Conservation (phyloP, 2,113 vertebrate genomes). For the Hiodon tergisus region DNA sequence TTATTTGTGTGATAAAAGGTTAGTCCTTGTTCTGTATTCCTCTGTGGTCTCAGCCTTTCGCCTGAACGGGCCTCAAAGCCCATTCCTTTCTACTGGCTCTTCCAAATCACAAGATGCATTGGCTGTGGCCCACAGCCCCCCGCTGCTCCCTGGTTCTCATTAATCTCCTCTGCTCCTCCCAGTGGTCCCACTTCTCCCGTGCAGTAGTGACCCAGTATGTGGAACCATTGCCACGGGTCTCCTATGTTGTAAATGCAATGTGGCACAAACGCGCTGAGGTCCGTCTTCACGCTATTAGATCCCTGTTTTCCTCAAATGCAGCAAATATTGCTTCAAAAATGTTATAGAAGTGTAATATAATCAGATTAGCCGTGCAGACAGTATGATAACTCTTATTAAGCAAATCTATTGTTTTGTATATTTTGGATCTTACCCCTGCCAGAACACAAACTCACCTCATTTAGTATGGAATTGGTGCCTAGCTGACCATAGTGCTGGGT, state of each 20-base stretch:
- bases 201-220: not conserved
- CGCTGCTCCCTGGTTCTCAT: not conserved
- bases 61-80: constrained; percentile 27
- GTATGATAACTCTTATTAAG: too few species aligned
- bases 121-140: constrained; percentile 19
- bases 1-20: constrained; percentile 14
- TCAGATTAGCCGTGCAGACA: too few species aligned
- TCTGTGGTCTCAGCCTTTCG: constrained; percentile 4
- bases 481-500: too few species aligned
- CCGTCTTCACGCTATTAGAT: too few species aligned
- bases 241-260: not conserved
- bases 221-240: not conserved
- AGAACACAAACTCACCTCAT: too few species aligned
- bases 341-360: too few species aligned
- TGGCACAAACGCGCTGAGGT: too few species aligned
- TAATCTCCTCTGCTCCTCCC: not conserved
- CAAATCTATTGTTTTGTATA: too few species aligned
- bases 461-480: too few species aligned
- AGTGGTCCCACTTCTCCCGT: not conserved
- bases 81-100: constrained; percentile 14
- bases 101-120: constrained; percentile 17
- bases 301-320: too few species aligned
- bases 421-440: too few species aligned
- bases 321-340: too few species aligned
- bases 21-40: constrained; percentile 13